Conservation (phyloP, 2,888 invertebrate species). For the Hirtodrosophila alboralis region DNA sequence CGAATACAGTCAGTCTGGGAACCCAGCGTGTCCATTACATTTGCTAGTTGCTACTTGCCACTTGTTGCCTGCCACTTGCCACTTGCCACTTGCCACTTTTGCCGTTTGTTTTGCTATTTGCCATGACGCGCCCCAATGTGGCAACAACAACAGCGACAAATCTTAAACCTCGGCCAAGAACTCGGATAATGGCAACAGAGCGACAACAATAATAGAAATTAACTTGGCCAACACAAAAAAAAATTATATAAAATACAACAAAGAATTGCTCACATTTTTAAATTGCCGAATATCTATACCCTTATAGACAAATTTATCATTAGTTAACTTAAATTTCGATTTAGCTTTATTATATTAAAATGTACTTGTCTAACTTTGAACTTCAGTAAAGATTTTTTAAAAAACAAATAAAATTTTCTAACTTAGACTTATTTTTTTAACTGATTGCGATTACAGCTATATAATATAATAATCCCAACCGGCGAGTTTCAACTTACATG, state of each 20-base stretch:
- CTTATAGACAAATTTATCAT: too few species aligned
- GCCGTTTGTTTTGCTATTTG: slow-evolving; percentile 31
- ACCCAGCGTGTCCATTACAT: slow-evolving; percentile 62
- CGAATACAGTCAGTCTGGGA: slow-evolving; percentile 60
- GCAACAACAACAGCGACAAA: slow-evolving; percentile 51
- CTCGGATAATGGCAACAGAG: slow-evolving; percentile 41
- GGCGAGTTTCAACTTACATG: too few species aligned
- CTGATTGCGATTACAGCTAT: too few species aligned
- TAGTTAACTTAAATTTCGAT: too few species aligned
- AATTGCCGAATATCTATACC: too few species aligned
- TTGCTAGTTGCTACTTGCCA: slow-evolving; percentile 37
- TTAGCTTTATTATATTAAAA: too few species aligned
- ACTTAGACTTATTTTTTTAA: too few species aligned
- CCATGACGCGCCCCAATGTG: slow-evolving; percentile 46
- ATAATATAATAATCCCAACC: too few species aligned
- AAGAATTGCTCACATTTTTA: too few species aligned
- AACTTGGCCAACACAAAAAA: slow-evolving; percentile 37
- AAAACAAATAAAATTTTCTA: too few species aligned
- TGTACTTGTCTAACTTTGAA: too few species aligned
- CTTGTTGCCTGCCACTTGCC: slow-evolving; percentile 26
- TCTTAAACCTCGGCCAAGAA: slow-evolving; percentile 47
- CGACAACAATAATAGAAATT: slow-evolving; percentile 68
- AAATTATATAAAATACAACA: slow-evolving; percentile 2
- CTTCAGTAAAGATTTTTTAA: too few species aligned
- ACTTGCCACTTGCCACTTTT: slow-evolving; percentile 18